Evolutionary conservation across 2,113 vertebrate species (phyloP).

Genomic region (Enhydra lutris): DNA sequence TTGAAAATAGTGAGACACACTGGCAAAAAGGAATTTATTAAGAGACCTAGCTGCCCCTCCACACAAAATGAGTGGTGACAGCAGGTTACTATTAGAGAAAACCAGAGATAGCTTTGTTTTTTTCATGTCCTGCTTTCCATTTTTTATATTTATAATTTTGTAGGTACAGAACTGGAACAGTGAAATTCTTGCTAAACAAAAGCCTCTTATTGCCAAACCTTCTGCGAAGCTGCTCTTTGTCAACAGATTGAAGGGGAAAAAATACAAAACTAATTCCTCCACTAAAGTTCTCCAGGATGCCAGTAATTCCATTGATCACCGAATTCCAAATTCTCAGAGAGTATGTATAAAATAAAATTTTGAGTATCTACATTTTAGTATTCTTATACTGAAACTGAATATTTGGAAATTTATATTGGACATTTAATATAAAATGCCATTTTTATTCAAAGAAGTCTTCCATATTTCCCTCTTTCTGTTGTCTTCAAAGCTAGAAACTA

Average conservation of each 20-base stretch:
- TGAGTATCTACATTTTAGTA: neutral
- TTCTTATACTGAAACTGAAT: neutral
- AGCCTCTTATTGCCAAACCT: slow-evolving; percentile 88
- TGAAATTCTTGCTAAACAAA: slow-evolving; percentile 93
- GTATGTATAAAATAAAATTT: slow-evolving; percentile 76
- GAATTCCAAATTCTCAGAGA: slow-evolving; percentile 84
- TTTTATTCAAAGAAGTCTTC: neutral
- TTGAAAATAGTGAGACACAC: neutral
- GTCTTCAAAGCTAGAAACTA: neutral
- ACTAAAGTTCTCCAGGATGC: slow-evolving; percentile 93
- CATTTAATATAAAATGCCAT: neutral
- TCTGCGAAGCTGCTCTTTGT: slow-evolving; percentile 97
- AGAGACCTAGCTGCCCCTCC: neutral
- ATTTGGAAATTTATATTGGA: neutral
- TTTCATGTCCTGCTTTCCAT: neutral
- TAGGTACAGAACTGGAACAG: slow-evolving; percentile 95
- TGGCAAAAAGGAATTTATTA: neutral
- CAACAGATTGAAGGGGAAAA: slow-evolving; percentile 93
- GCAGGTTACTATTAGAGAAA: neutral
- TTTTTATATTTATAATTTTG: slow-evolving; percentile 60
- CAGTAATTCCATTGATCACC: slow-evolving; percentile 91
- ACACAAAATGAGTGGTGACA: neutral
- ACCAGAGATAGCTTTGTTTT: neutral
- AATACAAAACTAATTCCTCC: slow-evolving; percentile 87
- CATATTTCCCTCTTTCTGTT: neutral